Evolutionary conservation across 2,888 invertebrate genomes (phyloP), one percentile per base, ranked within the genome.

Genomic region (Scaptomyza cyrtandrae): DNA sequence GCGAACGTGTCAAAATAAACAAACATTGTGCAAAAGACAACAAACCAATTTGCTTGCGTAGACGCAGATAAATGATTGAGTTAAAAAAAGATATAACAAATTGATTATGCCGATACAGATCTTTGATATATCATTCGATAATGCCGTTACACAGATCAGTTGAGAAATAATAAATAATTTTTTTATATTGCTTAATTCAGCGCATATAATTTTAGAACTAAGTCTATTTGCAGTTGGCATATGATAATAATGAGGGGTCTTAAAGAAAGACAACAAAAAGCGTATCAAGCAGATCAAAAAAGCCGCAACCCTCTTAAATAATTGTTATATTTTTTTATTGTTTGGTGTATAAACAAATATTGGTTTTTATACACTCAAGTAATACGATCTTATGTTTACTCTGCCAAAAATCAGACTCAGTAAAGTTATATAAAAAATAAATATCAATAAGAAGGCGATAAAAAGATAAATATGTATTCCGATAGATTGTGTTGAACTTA

Each of bases 1-100:
- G 29, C 41, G 53, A 41, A 73, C 70, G 87, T 76, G 82, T 83
- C 78, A 78, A 84, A 84, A 64, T 84, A 86, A 83, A 84, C 71
- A 83, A 82, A 82, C 79, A 85, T 75, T 72, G 62, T 61, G 60
- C 66, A 61, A 79, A 67, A 46, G 69, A 60, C 75, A 77, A 49
- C 73, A 69, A 72, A 75, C 73, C 72, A 64, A 73, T 77, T 77
- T 58, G 58, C 24, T 53, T 5, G 16, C 3, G 56, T 45, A 7
- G 70, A 66, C 11, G 53, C 48, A 52, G 55, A 59, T 60, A 63
- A 69, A 73, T 57, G 62, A 24, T 41, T 7, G 45, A 45, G 16
- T 27, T 41, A 43, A 56, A 39, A 35, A 43, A 6, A 49, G 31
- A 50, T 31, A 45, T 35, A 14, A 52, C 27, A 27, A 37, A 52